Conservation (phyloP, 2,797 vertebrate species). For the Cheirogaleus major region DNA sequence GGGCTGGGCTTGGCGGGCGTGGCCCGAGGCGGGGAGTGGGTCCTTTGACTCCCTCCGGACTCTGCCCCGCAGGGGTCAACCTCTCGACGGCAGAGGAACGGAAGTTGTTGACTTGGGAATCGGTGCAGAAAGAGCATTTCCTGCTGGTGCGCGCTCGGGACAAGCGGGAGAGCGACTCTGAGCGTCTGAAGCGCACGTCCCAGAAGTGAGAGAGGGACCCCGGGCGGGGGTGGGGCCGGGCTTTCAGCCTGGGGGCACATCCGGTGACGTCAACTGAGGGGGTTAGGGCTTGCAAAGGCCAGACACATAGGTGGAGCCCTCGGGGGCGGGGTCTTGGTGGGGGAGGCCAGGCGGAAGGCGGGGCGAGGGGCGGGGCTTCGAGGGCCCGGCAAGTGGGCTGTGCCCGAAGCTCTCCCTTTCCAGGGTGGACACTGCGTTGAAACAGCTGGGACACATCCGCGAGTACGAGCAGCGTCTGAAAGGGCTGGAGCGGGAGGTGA, state of each 20-base stretch:
- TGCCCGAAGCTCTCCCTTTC: neutral
- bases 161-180: constrained; percentile 88
- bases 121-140: constrained; percentile 91
- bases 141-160: constrained; percentile 86
- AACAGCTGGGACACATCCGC: constrained; percentile 88
- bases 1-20: neutral
- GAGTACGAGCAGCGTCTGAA: constrained; percentile 89
- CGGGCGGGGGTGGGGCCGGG: neutral
- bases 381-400: neutral
- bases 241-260: too few relatives aligned
- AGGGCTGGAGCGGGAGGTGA: constrained; percentile 89
- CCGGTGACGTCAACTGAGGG: fast-evolving
- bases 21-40: neutral
- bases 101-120: constrained; percentile 91
- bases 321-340: neutral
- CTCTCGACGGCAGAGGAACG: constrained; percentile 82
- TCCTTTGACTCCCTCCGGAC: neutral
- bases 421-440: constrained; percentile 91
- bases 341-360: neutral
- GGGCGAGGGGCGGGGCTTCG: neutral
- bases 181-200: constrained; percentile 89
- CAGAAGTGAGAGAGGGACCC: constrained; percentile 87
- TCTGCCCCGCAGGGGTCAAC: constrained; percentile 82
- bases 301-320: neutral
- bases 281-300: fast-evolving